Base-by-base conservation (phyloP, 2,888 invertebrate species). In the Conops quadrifasciatus region DNA sequence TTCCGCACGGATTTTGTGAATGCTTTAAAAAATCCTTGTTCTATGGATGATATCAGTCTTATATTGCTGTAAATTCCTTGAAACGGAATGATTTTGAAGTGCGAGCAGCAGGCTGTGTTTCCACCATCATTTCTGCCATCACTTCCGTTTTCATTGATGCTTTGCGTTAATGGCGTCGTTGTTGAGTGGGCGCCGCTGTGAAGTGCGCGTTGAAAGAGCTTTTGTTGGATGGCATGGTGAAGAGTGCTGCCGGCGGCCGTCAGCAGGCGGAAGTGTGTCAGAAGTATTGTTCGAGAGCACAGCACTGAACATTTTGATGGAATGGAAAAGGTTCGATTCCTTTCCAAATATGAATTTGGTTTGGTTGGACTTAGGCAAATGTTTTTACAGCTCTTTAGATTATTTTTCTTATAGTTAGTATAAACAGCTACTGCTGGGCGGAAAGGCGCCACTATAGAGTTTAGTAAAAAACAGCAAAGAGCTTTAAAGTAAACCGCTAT, bases 11-110 rank as follows among this genome's bases (percentile, higher is more conserved):
- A 66, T 56, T 53, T 58, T 30, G 30, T 60, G 71, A 78, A 79
- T 80, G 78, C 78, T 76, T 79, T 77, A 76, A 77, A 80, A 80
- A 82, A 79, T 81, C 81, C 21, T 21, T 1, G 58, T 82, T 45
- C 43, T 62, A 68, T 21, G 47, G 83, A 82, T 81, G 79, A 80
- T 83, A 84, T 83, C 83, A 83, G 83, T 83, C 83, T 83, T 83
- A 84, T 83, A 80, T 78, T 82, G 83, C 82, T n/a, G n/a, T n/a
- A 82, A 83, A 83, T 83, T 81, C 80, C 82, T 80, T 77, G 75
- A 72, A 75, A 73, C 74, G 72, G 76, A 53, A 72, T 71, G 65
- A 71, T 28, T 30, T 49, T 49, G 36, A 36, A 36, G n/a, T 19
- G 45, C 45, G 16, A 21, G 26, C n/a, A 64, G n/a, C 53, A 59